phyloP scores from a whole-genome alignment of 2,113 vertebrate species.

The Pomatostomus ruficeps region DNA sequence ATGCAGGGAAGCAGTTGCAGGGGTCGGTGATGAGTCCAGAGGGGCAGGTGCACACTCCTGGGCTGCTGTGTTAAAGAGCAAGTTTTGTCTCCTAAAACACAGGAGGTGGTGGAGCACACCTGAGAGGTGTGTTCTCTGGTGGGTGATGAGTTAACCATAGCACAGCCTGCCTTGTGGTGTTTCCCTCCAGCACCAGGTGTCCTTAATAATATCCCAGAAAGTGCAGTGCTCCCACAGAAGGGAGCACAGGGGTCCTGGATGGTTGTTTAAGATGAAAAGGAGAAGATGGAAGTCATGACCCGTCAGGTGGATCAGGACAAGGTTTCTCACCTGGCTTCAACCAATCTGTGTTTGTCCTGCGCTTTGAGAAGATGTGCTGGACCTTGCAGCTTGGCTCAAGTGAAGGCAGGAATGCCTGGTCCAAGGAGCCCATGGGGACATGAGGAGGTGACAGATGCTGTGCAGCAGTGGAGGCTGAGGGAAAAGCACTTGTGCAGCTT shows the following conservation, averaged over 20 bases:
- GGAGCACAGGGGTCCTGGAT: background rate
- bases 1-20: background rate
- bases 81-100: background rate
- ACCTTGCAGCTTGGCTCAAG: background rate
- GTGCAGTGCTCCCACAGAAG: background rate
- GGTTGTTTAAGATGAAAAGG: background rate
- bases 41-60: background rate
- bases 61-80: background rate
- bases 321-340: background rate
- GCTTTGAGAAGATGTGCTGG: background rate
- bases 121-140: background rate
- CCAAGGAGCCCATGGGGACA: background rate
- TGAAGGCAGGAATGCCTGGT: background rate
- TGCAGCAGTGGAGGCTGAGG: accelerated
- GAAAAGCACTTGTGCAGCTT: background rate
- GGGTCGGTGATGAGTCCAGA: background rate
- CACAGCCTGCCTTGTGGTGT: background rate
- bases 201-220: background rate
- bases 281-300: background rate
- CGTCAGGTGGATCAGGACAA: background rate
- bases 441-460: background rate
- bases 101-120: background rate
- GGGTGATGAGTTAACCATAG: background rate
- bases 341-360: background rate
- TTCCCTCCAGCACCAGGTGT: background rate